Evolutionary conservation across 2,888 invertebrate genomes (phyloP).

Genomic region (Melolontha melolontha): DNA sequence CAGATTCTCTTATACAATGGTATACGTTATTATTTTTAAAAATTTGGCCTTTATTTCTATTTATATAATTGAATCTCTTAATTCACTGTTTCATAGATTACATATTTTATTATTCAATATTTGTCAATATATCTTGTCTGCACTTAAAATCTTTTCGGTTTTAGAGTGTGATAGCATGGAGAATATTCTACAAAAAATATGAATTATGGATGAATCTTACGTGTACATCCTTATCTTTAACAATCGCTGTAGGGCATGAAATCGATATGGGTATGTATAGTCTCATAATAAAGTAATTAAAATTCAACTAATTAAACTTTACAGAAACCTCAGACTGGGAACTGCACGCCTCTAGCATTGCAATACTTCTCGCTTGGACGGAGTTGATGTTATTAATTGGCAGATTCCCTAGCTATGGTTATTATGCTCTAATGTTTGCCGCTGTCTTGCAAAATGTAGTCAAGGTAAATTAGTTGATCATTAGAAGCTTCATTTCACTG

Average conservation of each 20-base stretch:
- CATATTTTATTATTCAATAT: no score
- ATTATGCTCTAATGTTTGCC: slow-evolving; percentile 70
- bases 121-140: no score
- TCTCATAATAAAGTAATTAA: neutral
- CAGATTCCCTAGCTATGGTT: slow-evolving; percentile 68
- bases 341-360: slow-evolving; percentile 63
- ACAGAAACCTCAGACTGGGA: slow-evolving; percentile 59
- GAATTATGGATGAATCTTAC: slow-evolving; percentile 64
- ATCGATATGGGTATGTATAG: slow-evolving; percentile 29
- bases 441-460: slow-evolving; percentile 69
- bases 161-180: slow-evolving; percentile 59
- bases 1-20: no score
- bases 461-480: slow-evolving; percentile 60
- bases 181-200: slow-evolving; percentile 61
- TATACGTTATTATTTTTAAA: no score
- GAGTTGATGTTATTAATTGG: slow-evolving; percentile 69
- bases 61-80: no score
- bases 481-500: neutral
- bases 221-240: slow-evolving; percentile 59
- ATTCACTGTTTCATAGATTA: no score
- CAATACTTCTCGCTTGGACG: slow-evolving; percentile 68
- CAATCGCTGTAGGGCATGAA: slow-evolving; percentile 55
- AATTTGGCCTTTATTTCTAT: no score
- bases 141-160: slow-evolving; percentile 34
- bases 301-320: slow-evolving; percentile 33